Evolutionary conservation across 2,888 invertebrate species (phyloP).

Genomic region (Dryocosmus kuriphilus): DNA sequence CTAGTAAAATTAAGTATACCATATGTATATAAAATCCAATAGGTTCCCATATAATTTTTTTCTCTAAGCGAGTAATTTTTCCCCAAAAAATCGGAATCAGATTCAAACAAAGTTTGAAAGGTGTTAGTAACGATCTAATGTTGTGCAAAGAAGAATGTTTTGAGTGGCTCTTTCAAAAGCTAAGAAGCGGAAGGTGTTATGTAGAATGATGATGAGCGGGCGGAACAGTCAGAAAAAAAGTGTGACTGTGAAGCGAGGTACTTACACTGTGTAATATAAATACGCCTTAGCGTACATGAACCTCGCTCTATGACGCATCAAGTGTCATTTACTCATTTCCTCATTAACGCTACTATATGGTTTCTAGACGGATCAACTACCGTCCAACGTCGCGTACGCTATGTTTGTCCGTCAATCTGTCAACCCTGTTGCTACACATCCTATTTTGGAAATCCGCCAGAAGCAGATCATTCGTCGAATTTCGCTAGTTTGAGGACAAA

Average conservation of each 20-base stretch:
- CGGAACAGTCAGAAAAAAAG: not conserved
- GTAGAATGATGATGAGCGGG: not conserved
- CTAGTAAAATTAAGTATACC: no score
- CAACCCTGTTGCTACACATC: conserved; percentile 21
- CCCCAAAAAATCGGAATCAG: not conserved
- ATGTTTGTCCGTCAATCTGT: conserved; percentile 14
- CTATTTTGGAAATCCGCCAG: conserved; percentile 14
- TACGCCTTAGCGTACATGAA: conserved; percentile 16
- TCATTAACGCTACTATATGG: conserved; percentile 24
- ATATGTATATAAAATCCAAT: no score
- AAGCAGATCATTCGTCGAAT: conserved; percentile 22
- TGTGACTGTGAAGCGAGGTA: not conserved
- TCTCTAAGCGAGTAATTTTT: no score
- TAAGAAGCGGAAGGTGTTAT: not conserved
- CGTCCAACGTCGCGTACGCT: conserved; percentile 5
- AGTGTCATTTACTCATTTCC: conserved; percentile 23
- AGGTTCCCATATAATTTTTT: no score
- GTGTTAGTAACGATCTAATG: not conserved
- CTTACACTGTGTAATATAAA: not conserved
- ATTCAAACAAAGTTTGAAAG: not conserved
- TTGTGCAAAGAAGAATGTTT: not conserved
- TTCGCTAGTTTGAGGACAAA: conserved; percentile 2
- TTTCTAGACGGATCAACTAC: conserved; percentile 23
- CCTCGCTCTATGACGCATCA: conserved; percentile 7
- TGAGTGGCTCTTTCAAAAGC: not conserved